Base-by-base conservation (phyloP, 2,888 invertebrate species). In the Drosophila birchii region DNA sequence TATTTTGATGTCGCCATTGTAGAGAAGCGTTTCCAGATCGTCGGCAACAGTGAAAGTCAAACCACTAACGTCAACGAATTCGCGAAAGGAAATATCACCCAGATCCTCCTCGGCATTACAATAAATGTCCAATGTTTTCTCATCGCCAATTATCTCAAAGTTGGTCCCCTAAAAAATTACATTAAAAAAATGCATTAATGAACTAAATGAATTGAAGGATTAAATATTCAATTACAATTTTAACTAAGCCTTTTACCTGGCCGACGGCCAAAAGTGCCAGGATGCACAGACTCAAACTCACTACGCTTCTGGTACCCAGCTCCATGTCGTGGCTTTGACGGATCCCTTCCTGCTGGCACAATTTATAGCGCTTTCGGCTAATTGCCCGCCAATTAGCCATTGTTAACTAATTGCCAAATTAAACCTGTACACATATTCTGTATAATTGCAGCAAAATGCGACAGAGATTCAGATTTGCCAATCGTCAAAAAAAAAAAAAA, bases 81-180 rank as follows among this genome's bases (percentile, higher is more conserved):
- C 34, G 1, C n/a, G 18, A 0, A 76, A 2, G 0, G n/a, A n/a
- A 0, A 44, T 5, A 23, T 81, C 58, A 16, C 78, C 83, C 12
- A 11, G 29, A 41, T 72, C 53, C 0, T 78, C 76, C 2, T 39
- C n/a, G 11, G 20, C 32, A 23, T 26, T 23, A 18, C 83, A 84
- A 3, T 29, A 7, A 6, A 60, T 14, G 0, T 61, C 8, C 32
- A 80, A 14, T n/a, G 47, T 9, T 8, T 49, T 66, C n/a, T 86
- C 83, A 54, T 81, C 70, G 16, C 23, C 20, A 5, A 71, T n/a
- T 12, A 84, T 1, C 11, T 75, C 74, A 58, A 74, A 83, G 34
- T 36, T 60, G n/a, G n/a, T 20, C 12, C 49, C 39, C 78, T 80
- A 38, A n/a, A 9, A 9, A 12, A 20, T 1, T 5, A 18, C 36